These are phyloP conservation scores for Himantopus leucocephalus DNA, from an alignment of 2,113 vertebrate genomes.

Conservation along the genomic window DNA sequence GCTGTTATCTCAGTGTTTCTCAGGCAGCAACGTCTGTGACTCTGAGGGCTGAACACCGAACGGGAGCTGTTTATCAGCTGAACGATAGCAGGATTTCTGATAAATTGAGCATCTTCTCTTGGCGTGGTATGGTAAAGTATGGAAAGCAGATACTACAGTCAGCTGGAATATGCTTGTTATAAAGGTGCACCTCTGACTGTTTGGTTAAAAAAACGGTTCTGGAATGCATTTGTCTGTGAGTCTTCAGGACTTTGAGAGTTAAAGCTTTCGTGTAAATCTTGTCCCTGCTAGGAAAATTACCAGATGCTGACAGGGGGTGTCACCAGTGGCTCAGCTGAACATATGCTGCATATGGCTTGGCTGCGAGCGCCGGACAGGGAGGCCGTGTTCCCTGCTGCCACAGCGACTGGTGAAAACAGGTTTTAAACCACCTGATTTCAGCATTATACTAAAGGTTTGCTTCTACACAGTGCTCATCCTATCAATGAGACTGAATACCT, in stretches of 20 bases:
- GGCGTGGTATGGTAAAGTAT: neutral
- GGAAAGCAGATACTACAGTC: neutral
- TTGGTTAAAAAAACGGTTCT: neutral
- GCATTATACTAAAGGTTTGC: neutral
- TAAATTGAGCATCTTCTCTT: neutral
- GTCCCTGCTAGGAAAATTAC: constrained; percentile 29
- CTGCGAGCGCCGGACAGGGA: neutral
- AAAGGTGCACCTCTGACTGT: neutral
- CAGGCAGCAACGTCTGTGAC: neutral
- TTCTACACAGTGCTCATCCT: neutral
- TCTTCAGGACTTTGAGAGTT: constrained; percentile 26
- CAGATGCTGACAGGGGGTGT: constrained; percentile 58
- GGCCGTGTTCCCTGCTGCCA: neutral
- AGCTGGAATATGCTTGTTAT: neutral
- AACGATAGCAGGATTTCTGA: neutral
- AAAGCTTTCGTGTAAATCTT: constrained; percentile 4
- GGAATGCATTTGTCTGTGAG: neutral
- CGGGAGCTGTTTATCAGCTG: neutral
- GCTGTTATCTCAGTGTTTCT: neutral
- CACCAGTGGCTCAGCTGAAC: constrained; percentile 46
- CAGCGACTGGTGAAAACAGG: neutral
- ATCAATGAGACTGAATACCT: neutral
- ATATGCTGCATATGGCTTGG: neutral
- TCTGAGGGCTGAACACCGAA: neutral
- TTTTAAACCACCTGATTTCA: neutral